Base-by-base conservation (phyloP, 2,888 invertebrate species). In the Smittia aterrima region DNA sequence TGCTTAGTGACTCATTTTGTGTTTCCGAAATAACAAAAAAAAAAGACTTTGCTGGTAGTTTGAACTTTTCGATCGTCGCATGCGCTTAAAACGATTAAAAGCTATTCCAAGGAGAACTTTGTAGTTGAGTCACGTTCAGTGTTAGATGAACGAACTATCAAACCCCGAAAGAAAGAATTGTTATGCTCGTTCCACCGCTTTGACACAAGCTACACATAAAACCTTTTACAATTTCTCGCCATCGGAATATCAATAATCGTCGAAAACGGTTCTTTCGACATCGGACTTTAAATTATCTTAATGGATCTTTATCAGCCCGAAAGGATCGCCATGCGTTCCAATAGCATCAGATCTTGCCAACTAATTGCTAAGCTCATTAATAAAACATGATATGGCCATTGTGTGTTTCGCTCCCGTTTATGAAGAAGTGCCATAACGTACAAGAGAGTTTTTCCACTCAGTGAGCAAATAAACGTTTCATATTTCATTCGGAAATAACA, bases 151-250 rank as follows among this genome's bases (percentile, higher is more conserved):
- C 13, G 53, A 53, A 22, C 58, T 16, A 58, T 47, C 53, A 47
- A 13, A 58, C 58, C 18, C 3, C 58, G 24, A 18, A 4, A 70
- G 22, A 38, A 18, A 25, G 27, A 62, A 32, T 72, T 72, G 72
- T 62, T 62, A 62, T 62, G 72, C 72, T 38, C 53, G 72, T 40
- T 54, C 53, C 40, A 58, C 27, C 27, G 25, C 40, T 72, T 72
- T 54, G 40, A 72, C 72, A 54, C 72, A 72, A 72, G 72, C 72
- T 72, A 72, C 54, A 54, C 72, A 72, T 72, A 72, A 72, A 72
- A 54, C 32, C 27, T 18, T 27, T 40, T 62, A 40, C 11, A 2
- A n/a, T n/a, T 64, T 64, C 27, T 13, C 53, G 38, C 62, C 27
- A 18, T 16, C 24, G 27, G 72, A 72, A 72, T 72, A 62, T 62